Percentiles rank a stretch among this genome's conserved stretches.
Conservation (phyloP, 2,888 invertebrate genomes). For the Scaptomyza polygonia region DNA sequence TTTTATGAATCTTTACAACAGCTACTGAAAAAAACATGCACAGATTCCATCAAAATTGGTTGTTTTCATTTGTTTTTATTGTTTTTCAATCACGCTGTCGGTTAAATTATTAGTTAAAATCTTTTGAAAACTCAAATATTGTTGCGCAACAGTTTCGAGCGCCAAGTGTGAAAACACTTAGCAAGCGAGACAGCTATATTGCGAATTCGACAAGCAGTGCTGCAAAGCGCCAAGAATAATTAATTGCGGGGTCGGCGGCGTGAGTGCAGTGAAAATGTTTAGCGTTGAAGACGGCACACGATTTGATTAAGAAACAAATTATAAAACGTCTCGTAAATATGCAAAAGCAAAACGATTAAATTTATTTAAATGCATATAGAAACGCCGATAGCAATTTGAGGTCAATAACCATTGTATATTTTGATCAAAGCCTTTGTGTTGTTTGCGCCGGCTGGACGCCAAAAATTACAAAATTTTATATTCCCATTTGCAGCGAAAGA, state of each 20-base stretch:
- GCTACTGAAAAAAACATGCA: not conserved
- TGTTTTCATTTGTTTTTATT: too few relatives aligned
- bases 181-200: constrained; percentile 51
- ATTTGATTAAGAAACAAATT: constrained; percentile 69
- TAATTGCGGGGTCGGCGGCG: constrained; percentile 66
- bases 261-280: constrained; percentile 72
- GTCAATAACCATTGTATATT: constrained; percentile 7
- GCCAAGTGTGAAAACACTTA: constrained; percentile 41
- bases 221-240: constrained; percentile 49
- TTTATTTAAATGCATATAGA: constrained; percentile 4
- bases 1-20: not conserved
- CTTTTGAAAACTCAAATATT: constrained; percentile 1
- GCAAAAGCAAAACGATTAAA: constrained; percentile 23
- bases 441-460: constrained; percentile 61
- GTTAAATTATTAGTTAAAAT: too few relatives aligned
- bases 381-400: constrained; percentile 8
- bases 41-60: not conserved
- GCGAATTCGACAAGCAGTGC: constrained; percentile 60
- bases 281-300: constrained; percentile 71
- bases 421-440: constrained; percentile 34
- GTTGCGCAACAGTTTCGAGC: constrained; percentile 39
- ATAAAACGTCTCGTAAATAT: constrained; percentile 45
- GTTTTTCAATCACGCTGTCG: too few relatives aligned
- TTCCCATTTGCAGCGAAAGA: constrained; percentile 45
- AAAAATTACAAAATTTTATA: constrained; percentile 46